These are phyloP conservation scores for Okamejei kenojei DNA, from an alignment of 2,797 vertebrate species.

Conservation along the genomic window DNA sequence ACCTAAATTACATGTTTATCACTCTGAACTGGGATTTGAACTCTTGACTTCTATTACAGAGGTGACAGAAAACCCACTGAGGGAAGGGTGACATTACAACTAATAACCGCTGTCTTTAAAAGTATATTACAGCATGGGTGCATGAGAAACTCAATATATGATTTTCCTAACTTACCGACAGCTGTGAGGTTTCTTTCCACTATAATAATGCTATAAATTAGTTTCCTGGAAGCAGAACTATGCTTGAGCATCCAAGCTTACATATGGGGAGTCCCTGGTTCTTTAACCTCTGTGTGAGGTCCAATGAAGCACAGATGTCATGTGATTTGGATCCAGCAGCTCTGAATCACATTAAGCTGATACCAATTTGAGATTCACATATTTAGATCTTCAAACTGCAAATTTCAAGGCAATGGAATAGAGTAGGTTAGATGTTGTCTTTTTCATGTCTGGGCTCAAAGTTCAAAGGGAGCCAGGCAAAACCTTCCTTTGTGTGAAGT, in stretches of 20 bases:
- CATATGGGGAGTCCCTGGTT: neutral
- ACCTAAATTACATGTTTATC: neutral
- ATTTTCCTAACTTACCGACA: neutral
- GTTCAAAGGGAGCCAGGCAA: neutral
- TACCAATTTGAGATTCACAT: neutral
- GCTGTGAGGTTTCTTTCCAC: neutral
- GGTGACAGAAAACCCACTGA: too few relatives aligned
- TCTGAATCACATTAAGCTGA: slow-evolving; percentile 5
- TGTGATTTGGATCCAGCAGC: neutral
- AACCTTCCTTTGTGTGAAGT: neutral
- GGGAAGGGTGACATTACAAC: neutral
- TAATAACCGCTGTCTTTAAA: neutral
- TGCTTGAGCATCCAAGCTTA: neutral
- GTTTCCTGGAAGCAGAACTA: neutral
- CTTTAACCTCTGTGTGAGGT: neutral
- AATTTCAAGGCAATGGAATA: neutral
- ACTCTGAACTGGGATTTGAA: neutral
- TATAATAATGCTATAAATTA: neutral
- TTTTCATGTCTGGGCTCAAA: neutral
- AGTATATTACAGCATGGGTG: neutral
- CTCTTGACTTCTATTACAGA: neutral
- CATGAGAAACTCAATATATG: neutral
- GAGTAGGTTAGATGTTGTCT: neutral
- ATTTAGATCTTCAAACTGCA: neutral
- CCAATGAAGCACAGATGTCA: neutral